Base-by-base conservation (phyloP, 1,140 invertebrate genomes). In the Plodia interpunctella region DNA sequence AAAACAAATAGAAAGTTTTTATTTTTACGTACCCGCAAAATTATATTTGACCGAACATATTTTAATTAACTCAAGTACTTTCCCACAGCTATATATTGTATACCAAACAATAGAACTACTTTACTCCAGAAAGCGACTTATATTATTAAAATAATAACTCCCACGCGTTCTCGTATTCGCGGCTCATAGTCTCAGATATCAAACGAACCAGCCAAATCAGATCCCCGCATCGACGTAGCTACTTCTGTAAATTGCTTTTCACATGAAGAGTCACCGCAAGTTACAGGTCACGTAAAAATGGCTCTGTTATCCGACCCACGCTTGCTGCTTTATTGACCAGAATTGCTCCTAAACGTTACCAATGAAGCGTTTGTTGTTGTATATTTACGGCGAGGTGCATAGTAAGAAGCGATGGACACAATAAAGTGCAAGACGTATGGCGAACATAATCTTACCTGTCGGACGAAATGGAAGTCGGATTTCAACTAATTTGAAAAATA, bases 291-390 rank as follows among this genome's bases (percentile, higher is more conserved):
- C 56, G 28, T 11, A 54, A 60, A 61, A 60, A 61, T 83, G 75
- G 82, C 66, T 71, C 56, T 55, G 76, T 25, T n/a, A 56, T 64
- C 50, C 74, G 52, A 68, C 85, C 85, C 80, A 88, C 85, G 80
- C 79, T 56, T 66, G 52, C 66, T 73, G 62, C 80, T 85, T 88
- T 88, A 88, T 88, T 82, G 78, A 76, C 70, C 72, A 65, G 72
- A 85, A 88, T 88, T 86, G 78, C 76, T 65, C 71, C 76, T 88
- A 88, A 86, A 85, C 77, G 83, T 77, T 88, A 78, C 80, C 79
- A 85, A 83, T 85, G 83, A 82, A 73, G 68, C 75, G 70, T 80
- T 78, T 74, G 75, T 76, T 78, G 73, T 66, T 79, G 77, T 86
- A 76, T 81, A 84, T 88, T 85, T 86, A 84, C 78, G 77, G 66